Evolutionary conservation across 2,888 invertebrate genomes (phyloP), one percentile per base, ranked within the genome.

Genomic region (Agonopterix arenella): DNA sequence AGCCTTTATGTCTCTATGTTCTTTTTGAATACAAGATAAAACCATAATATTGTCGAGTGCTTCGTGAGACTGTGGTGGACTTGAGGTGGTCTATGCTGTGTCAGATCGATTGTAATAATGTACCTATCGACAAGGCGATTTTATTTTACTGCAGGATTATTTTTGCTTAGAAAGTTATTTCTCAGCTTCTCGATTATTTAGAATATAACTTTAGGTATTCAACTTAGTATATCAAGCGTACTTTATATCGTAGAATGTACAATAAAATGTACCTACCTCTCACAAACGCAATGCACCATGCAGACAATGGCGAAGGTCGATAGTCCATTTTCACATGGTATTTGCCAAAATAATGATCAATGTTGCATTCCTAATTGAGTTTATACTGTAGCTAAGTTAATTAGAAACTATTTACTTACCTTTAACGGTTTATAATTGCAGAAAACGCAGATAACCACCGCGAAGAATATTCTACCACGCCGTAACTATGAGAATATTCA

Each of bases 251-350:
- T 28, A 28, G 28, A 11, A 36, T 36, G 11, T 11, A 45, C 36
- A 11, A 11, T 36, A 11, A 45, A 36, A 11, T 28, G 28, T 28
- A 28, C 28, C 28, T 28, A 28, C 28, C 28, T 28, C 28, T 59
- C 70, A 73, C 66, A 80, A 85, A 86, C 89, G 89, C 89, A 88
- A 85, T 89, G 88, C 88, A 88, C 84, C 88, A 88, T 84, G 84
- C 84, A 88, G 85, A 85, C 88, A 89, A 89, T 88, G 86, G 88
- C 88, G 88, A 86, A 86, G 84, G 85, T 85, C 86, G 84, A 82
- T 84, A 82, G 72, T 78, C 66, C 69, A 73, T 73, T 70, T 70
- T 53, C 59, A 68, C 63, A 62, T 11, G 5, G 28, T 47, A 40
- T 44, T 11, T 16, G 42, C 45, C 16, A 50, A 40, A n/a, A n/a